These are phyloP conservation scores for Eira barbara DNA, from an alignment of 2,113 vertebrate genomes.

Conservation along the genomic window DNA sequence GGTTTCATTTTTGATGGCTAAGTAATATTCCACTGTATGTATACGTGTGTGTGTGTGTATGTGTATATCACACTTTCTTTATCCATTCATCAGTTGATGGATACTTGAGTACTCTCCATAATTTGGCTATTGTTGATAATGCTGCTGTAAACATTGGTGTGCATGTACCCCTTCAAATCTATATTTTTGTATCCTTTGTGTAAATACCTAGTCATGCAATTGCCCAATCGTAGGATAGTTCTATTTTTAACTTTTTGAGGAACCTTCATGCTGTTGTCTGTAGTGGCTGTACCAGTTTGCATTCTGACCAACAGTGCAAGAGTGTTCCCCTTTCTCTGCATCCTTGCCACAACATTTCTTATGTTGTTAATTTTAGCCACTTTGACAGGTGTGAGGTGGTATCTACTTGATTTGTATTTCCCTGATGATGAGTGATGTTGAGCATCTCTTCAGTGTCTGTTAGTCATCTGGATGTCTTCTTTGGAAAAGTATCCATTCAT, in stretches of 20 bases:
- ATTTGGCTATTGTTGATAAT: neutral
- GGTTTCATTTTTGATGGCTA: neutral
- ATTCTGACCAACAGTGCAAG: neutral
- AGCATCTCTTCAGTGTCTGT: neutral
- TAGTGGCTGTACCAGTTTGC: neutral
- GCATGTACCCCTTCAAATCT: neutral
- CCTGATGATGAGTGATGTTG: neutral
- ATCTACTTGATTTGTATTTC: neutral
- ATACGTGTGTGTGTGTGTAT: no score
- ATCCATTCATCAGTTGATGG: neutral
- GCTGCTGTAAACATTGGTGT: neutral
- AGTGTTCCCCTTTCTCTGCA: neutral
- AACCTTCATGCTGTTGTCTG: neutral
- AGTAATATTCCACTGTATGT: neutral
- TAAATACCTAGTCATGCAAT: neutral
- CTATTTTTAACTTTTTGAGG: neutral
- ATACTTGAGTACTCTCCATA: neutral
- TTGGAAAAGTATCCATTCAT: neutral
- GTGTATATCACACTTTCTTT: neutral
- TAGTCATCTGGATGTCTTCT: neutral
- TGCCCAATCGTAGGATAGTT: neutral
- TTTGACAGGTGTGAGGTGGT: neutral
- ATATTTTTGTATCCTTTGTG: neutral
- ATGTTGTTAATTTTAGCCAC: neutral
- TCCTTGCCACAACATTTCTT: fast-evolving